A percentile compares a stretch with the other conserved stretches of the same genome.
phyloP scores from a whole-genome alignment of 1,140 invertebrate genomes.

The Aphelinus atriplicis region DNA sequence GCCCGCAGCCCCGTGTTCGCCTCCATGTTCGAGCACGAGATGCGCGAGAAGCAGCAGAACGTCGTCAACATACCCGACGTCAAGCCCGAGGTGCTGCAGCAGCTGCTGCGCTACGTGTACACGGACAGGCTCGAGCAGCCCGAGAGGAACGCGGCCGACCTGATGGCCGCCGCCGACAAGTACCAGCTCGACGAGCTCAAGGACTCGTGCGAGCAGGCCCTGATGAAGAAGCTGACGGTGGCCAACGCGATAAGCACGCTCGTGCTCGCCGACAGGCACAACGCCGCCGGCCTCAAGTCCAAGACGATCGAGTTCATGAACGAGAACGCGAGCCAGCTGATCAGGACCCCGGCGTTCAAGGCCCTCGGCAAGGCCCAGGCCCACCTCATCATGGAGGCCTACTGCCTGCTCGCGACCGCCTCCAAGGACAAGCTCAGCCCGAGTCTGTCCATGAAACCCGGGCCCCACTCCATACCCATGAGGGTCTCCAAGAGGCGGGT shows the following conservation, averaged over 20 bases:
- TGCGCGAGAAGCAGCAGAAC: not conserved
- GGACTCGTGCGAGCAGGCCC: not conserved
- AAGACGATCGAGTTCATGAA: constrained; percentile 4
- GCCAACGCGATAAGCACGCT: not conserved
- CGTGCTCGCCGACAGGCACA: not conserved
- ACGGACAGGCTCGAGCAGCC: not conserved
- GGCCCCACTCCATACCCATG: too few relatives aligned
- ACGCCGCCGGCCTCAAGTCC: not conserved
- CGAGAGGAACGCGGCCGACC: not conserved
- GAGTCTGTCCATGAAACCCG: too few relatives aligned
- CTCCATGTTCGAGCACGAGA: constrained; percentile 4
- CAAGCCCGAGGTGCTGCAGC: not conserved
- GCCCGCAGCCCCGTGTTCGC: constrained; percentile 8
- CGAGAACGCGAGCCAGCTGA: not conserved
- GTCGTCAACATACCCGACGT: not conserved
- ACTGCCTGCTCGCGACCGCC: not conserved
- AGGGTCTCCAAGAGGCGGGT: too few relatives aligned
- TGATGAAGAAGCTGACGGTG: not conserved
- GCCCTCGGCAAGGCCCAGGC: not conserved
- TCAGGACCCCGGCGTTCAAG: not conserved
- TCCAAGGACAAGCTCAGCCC: not conserved
- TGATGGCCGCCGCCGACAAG: not conserved
- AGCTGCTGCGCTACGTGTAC: not conserved
- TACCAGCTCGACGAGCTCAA: not conserved
- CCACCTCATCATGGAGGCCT: not conserved